Evolutionary conservation across 2,113 vertebrate genomes (phyloP).

Genomic region (Dasyornis broadbenti): DNA sequence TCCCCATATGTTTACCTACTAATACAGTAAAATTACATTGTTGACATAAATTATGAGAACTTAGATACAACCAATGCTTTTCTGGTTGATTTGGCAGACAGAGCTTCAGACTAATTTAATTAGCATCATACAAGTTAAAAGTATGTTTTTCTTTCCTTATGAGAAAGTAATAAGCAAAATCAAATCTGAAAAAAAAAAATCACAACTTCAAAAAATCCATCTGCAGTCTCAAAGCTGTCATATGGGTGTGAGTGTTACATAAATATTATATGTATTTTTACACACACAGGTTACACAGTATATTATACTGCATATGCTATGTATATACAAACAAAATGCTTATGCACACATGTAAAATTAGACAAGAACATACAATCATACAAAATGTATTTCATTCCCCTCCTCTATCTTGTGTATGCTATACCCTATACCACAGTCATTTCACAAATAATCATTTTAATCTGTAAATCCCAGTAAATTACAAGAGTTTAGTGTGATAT

Average conservation of each 20-base stretch:
- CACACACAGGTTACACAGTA: neutral
- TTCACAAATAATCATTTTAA: constrained; percentile 62
- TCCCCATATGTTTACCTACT: neutral
- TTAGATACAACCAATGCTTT: neutral
- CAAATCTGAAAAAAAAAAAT: neutral
- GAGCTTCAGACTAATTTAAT: neutral
- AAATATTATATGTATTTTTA: constrained; percentile 27
- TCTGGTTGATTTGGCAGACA: neutral
- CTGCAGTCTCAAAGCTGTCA: constrained; percentile 10
- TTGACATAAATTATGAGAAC: neutral
- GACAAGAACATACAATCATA: neutral
- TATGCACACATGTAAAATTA: neutral
- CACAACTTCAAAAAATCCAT: neutral
- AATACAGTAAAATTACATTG: neutral
- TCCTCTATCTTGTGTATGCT: neutral
- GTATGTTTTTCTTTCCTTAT: neutral
- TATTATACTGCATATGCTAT: neutral
- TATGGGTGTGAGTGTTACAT: neutral
- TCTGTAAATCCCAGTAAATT: constrained; percentile 76
- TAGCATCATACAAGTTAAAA: neutral
- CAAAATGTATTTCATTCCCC: neutral
- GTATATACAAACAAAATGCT: constrained; percentile 13
- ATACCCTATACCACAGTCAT: neutral
- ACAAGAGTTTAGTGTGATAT: constrained; percentile 76
- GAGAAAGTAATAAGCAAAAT: neutral